Conservation (phyloP, 2,113 vertebrate genomes). For the Cavia porcellus region DNA sequence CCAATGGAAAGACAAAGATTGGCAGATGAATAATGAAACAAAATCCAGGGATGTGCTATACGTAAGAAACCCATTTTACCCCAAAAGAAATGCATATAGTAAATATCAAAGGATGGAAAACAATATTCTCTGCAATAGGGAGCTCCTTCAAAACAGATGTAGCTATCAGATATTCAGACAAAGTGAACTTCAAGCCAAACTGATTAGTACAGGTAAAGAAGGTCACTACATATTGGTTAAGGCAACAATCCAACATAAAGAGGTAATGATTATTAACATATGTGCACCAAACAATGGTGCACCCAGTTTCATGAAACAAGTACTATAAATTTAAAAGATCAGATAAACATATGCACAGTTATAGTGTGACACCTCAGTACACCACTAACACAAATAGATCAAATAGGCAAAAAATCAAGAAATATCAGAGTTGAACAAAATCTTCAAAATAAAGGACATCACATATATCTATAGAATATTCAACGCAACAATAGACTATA, state of each 20-base stretch:
- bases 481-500: neutral
- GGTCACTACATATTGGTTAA: too few species aligned
- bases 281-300: too few species aligned
- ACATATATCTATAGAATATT: neutral
- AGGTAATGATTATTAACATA: too few species aligned
- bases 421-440: neutral
- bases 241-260: too few species aligned
- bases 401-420: neutral
- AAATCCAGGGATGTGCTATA: neutral
- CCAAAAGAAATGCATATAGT: neutral
- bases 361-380: neutral
- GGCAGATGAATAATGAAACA: neutral
- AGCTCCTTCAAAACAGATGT: neutral
- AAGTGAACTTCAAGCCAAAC: neutral
- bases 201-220: neutral
- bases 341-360: neutral
- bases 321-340: neutral
- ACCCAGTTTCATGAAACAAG: neutral
- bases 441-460: neutral
- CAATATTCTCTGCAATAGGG: neutral
- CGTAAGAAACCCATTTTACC: neutral
- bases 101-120: neutral
- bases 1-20: neutral
- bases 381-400: neutral
- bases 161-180: neutral